A percentile compares a stretch with the other conserved stretches of the same genome.
Conservation (phyloP, 23 tunicate species). For the Oikopleura vanhoeffeni region DNA sequence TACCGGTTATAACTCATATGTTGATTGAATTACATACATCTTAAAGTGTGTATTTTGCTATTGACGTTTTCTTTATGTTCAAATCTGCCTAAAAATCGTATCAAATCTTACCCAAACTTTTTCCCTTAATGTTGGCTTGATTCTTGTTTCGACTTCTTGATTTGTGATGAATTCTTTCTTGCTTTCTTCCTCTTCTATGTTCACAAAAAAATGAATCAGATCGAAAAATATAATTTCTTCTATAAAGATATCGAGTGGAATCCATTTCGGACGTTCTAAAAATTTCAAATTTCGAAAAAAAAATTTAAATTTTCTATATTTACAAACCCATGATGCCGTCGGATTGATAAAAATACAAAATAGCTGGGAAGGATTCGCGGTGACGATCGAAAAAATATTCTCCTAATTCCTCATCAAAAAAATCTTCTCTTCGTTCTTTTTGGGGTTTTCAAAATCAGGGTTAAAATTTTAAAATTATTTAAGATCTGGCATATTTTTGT, state of each 20-base stretch:
- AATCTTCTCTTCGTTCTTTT: background rate
- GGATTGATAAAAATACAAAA: conserved; percentile 9
- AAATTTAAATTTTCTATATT: too few relatives aligned
- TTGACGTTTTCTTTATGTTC: background rate
- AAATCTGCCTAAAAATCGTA: background rate
- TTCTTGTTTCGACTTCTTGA: background rate
- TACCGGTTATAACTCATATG: too few relatives aligned
- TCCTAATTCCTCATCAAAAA: background rate
- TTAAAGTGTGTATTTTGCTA: too few relatives aligned
- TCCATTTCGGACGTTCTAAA: conserved; percentile 1
- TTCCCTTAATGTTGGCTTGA: background rate
- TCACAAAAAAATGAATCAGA: background rate
- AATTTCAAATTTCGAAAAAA: too few relatives aligned
- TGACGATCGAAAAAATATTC: conserved; percentile 8
- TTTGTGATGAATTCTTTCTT: background rate
- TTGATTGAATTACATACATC: too few relatives aligned
- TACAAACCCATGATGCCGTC: conserved; percentile 11
- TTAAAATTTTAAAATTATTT: too few relatives aligned
- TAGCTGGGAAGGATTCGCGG: background rate
- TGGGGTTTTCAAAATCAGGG: too few relatives aligned
- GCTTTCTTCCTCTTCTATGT: background rate
- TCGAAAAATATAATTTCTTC: conserved; percentile 15
- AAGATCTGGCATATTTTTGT: too few relatives aligned
- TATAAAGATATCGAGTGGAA: background rate
- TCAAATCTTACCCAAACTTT: background rate